Conservation (phyloP, 2,113 vertebrate genomes). For the Colius striatus region DNA sequence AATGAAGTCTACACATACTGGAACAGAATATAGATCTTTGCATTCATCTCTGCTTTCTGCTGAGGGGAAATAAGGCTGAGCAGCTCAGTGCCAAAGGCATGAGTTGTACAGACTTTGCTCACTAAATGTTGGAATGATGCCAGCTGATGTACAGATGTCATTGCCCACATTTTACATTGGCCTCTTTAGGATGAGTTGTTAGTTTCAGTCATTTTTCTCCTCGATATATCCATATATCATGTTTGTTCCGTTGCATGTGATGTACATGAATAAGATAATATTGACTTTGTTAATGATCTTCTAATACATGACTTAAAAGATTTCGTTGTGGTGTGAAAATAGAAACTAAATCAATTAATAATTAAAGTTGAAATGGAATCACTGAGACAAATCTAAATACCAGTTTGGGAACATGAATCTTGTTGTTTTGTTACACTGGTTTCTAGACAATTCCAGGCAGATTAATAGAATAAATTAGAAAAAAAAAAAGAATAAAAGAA, state of each 20-base stretch:
- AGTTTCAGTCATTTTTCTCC: neutral
- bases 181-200: neutral
- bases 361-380: neutral
- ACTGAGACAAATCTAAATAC: neutral
- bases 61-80: neutral
- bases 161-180: neutral
- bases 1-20: neutral
- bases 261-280: neutral
- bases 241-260: neutral
- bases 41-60: neutral
- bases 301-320: neutral
- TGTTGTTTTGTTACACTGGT: neutral
- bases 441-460: neutral
- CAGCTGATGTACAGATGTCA: neutral
- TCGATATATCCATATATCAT: neutral
- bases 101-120: neutral
- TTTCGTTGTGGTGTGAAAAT: neutral
- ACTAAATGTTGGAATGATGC: neutral
- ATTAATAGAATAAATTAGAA: neutral
- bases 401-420: neutral
- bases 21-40: neutral
- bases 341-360: neutral
- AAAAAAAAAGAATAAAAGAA: neutral
- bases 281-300: neutral
- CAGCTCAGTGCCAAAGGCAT: no score